Evolutionary conservation across 2,797 vertebrate species (phyloP).

Genomic region (Strix occidentalis): DNA sequence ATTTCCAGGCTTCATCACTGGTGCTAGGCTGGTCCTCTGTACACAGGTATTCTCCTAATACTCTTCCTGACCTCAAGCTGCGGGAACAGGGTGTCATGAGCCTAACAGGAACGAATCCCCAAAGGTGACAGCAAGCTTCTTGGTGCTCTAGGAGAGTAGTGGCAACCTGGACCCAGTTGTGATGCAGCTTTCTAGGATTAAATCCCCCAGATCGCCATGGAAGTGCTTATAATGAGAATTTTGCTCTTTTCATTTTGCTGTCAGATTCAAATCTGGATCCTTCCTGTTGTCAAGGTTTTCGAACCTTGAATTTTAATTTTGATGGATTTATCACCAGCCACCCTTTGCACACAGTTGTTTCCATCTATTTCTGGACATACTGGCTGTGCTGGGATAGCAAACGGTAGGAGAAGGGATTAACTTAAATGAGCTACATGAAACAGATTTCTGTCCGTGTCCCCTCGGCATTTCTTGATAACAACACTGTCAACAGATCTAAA

Average conservation of each 20-base stretch:
- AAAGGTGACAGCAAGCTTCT: not conserved
- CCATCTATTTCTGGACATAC: constrained; percentile 55
- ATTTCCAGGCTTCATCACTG: not conserved
- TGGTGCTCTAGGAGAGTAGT: not conserved
- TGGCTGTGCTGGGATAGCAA: constrained; percentile 49
- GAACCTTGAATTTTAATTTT: constrained; percentile 56
- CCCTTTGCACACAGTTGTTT: constrained; percentile 42
- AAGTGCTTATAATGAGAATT: not conserved
- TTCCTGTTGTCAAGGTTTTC: constrained; percentile 32
- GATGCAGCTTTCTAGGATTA: not conserved
- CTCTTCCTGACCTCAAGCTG: not conserved
- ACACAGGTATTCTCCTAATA: not conserved
- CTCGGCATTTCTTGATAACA: constrained; percentile 64
- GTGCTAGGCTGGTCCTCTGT: not conserved
- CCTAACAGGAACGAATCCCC: not conserved
- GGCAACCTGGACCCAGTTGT: not conserved
- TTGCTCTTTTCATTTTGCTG: constrained; percentile 58
- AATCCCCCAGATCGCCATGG: not conserved
- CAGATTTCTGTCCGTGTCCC: constrained; percentile 67
- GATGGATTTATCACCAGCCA: constrained; percentile 47
- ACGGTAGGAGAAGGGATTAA: constrained; percentile 48
- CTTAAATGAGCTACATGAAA: constrained; percentile 65
- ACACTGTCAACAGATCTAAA: constrained; percentile 69
- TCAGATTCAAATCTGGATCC: constrained; percentile 28
- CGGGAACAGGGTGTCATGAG: not conserved